Evolutionary conservation across 1,140 invertebrate genomes (phyloP).

Genomic region (Saccostrea glomerata): DNA sequence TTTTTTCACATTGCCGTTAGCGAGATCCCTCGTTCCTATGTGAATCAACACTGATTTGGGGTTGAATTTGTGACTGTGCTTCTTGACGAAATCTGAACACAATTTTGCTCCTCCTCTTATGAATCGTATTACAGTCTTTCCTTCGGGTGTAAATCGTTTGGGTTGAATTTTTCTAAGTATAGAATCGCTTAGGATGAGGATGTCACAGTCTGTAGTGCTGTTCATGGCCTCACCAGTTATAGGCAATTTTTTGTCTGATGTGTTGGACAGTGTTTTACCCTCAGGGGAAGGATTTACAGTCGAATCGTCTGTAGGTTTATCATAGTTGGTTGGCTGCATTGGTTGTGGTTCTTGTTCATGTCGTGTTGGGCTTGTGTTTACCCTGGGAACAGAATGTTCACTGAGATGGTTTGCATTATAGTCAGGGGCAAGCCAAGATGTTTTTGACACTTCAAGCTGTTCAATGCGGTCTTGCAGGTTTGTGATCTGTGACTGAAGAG

Average conservation of each 20-base stretch:
- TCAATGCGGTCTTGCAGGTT: too few relatives aligned
- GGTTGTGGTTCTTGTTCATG: too few relatives aligned
- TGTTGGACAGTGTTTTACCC: background rate
- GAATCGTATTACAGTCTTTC: background rate
- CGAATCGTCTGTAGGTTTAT: too few relatives aligned
- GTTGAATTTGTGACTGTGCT: background rate
- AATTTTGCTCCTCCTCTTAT: constrained; percentile 7
- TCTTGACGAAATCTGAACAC: background rate
- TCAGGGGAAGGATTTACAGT: too few relatives aligned
- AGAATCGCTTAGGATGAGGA: constrained; percentile 38
- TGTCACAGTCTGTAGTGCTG: constrained; percentile 3
- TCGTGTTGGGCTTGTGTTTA: too few relatives aligned
- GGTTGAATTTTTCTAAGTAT: constrained; percentile 29
- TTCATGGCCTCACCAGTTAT: background rate
- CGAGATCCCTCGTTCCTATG: constrained; percentile 10
- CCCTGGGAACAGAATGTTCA: too few relatives aligned
- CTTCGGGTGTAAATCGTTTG: background rate
- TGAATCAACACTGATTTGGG: constrained; percentile 3
- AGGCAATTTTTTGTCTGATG: background rate
- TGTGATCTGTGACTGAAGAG: too few relatives aligned
- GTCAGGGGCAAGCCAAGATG: too few relatives aligned
- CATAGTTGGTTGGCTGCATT: too few relatives aligned
- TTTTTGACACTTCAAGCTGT: too few relatives aligned
- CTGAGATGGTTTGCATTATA: background rate
- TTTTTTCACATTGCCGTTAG: background rate